These are phyloP conservation scores for Megalops atlanticus DNA, from an alignment of 2,113 vertebrate genomes.

Conservation along the genomic window DNA sequence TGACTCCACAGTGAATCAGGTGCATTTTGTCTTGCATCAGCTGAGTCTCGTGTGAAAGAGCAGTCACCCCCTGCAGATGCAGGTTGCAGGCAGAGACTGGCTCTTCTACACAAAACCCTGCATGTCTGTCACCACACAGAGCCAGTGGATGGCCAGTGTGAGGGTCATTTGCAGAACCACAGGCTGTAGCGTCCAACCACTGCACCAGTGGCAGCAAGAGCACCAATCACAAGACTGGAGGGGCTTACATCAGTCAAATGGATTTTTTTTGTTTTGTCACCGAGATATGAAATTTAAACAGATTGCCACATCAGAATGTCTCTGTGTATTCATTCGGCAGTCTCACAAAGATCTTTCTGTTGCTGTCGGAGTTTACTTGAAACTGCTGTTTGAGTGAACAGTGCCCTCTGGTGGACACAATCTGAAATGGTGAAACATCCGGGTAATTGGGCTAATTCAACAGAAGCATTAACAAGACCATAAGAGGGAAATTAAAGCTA, in stretches of 20 bases:
- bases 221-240: neutral
- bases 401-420: conserved; percentile 3
- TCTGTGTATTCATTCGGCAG: neutral
- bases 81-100: too few species aligned
- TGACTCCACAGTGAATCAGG: too few species aligned
- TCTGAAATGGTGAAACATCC: neutral
- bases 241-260: neutral
- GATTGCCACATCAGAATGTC: neutral
- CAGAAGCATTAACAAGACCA: neutral
- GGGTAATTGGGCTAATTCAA: neutral
- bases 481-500: too few species aligned
- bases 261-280: neutral
- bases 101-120: too few species aligned
- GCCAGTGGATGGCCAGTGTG: too few species aligned
- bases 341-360: neutral
- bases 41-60: too few species aligned
- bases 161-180: too few species aligned
- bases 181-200: too few species aligned
- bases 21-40: too few species aligned
- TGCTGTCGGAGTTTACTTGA: neutral
- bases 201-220: too few species aligned
- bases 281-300: conserved; percentile 2
- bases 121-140: too few species aligned
- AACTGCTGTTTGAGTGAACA: neutral
- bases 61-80: neutral